These are phyloP conservation scores for Hemibagrus guttatus DNA, from an alignment of 2,797 vertebrate genomes.

Conservation along the genomic window DNA sequence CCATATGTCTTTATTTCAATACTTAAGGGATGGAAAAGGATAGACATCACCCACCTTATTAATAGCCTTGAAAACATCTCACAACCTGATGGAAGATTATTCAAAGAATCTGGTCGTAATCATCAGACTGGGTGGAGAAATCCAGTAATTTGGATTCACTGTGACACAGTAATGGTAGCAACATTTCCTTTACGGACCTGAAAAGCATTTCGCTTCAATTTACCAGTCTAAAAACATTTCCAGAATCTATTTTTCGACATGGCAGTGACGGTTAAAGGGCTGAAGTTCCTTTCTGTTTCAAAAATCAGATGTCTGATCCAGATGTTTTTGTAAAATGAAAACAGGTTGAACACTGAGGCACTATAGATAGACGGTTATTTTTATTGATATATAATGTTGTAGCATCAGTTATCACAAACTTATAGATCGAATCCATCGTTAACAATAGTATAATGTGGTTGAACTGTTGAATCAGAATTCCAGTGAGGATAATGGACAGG, in stretches of 20 bases:
- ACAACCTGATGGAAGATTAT: not conserved
- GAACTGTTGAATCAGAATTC: not conserved
- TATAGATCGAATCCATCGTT: not conserved
- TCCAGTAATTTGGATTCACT: slow-evolving; percentile 23
- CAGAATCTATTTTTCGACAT: slow-evolving; percentile 17
- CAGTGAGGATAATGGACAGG: too few species aligned
- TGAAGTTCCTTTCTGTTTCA: not conserved
- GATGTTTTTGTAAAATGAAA: slow-evolving; percentile 26
- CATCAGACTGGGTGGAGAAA: slow-evolving; percentile 25
- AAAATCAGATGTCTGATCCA: slow-evolving; percentile 4
- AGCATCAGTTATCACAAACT: not conserved
- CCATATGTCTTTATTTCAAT: slow-evolving; percentile 4
- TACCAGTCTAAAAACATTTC: slow-evolving; percentile 27
- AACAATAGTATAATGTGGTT: not conserved
- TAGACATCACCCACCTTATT: not conserved
- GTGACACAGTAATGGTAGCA: slow-evolving; percentile 26
- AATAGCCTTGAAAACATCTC: slow-evolving; percentile 16
- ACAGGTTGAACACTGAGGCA: not conserved
- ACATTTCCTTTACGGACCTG: slow-evolving; percentile 35
- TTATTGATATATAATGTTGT: not conserved
- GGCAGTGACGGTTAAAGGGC: slow-evolving; percentile 1
- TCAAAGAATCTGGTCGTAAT: not conserved
- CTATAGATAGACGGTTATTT: not conserved
- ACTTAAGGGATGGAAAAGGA: not conserved
- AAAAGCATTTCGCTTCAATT: slow-evolving; percentile 25